Percentiles rank a stretch among this genome's conserved stretches.
These are phyloP conservation scores for Vulpes vulpes DNA, from an alignment of 2,113 vertebrate species.

Conservation along the genomic window DNA sequence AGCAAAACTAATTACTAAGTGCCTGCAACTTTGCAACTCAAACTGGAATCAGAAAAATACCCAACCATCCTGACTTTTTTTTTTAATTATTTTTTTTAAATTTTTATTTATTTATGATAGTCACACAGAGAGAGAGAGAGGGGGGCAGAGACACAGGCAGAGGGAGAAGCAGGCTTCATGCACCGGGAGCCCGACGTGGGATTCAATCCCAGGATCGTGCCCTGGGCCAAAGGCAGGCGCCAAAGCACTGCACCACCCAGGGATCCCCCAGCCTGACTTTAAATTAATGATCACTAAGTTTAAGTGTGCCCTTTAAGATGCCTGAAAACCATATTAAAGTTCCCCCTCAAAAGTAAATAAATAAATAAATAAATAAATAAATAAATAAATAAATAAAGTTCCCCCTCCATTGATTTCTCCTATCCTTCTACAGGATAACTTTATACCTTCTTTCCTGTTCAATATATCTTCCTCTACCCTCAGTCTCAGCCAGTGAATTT, in stretches of 20 bases:
- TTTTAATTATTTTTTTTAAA: no score
- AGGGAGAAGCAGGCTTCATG: no score
- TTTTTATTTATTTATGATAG: no score
- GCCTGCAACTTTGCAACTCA: neutral
- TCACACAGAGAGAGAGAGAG: no score
- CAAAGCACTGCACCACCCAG: no score
- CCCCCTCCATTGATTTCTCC: neutral
- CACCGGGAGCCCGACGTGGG: no score
- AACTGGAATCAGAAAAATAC: neutral
- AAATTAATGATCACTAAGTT: slow-evolving; percentile 7
- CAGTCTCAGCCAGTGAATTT: neutral
- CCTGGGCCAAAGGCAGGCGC: no score
- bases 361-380: no score
- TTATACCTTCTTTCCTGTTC: neutral
- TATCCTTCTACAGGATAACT: neutral
- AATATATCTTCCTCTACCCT: neutral
- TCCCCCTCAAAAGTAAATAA: neutral
- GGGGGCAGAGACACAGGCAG: no score
- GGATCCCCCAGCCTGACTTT: neutral
- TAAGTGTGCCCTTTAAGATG: neutral
- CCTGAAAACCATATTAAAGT: neutral
- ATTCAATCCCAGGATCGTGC: no score
- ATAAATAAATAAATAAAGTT: no score
- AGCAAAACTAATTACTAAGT: neutral
- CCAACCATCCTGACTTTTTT: neutral